These are phyloP conservation scores for Monoplex corrugatus DNA, from an alignment of 2,888 invertebrate species.

Conservation along the genomic window DNA sequence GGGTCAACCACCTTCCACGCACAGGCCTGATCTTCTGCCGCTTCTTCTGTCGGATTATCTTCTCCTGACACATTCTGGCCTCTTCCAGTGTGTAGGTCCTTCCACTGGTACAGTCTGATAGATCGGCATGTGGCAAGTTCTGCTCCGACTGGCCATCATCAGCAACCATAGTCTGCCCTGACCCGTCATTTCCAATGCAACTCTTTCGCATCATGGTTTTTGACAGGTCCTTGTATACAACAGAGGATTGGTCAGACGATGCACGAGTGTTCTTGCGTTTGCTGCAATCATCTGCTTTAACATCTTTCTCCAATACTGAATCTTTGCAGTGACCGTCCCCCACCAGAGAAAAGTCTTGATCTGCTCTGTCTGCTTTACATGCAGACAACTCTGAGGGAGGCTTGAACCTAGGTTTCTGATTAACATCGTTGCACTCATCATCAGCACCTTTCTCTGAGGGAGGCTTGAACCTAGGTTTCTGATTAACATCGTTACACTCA, in stretches of 20 bases:
- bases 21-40: constrained; percentile 62
- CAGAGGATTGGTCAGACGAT: too few relatives aligned
- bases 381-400: not conserved
- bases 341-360: not conserved
- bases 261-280: too few relatives aligned
- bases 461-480: not conserved
- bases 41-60: constrained; percentile 62
- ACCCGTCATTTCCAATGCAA: not conserved
- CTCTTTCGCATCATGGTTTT: not conserved
- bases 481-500: not conserved
- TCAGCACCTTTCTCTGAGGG: not conserved
- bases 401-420: not conserved
- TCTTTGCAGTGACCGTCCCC: not conserved
- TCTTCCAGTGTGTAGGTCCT: constrained; percentile 56
- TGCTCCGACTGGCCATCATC: not conserved
- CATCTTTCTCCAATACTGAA: not conserved
- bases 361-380: not conserved
- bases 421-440: not conserved
- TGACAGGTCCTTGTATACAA: not conserved
- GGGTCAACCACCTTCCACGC: constrained; percentile 62
- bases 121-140: not conserved
- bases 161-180: not conserved
- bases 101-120: not conserved
- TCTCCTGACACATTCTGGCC: constrained; percentile 66
- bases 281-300: too few relatives aligned